Evolutionary conservation across 2,113 vertebrate species (phyloP), one percentile per base, ranked within the genome.

Genomic region (Erinaceus europaeus): DNA sequence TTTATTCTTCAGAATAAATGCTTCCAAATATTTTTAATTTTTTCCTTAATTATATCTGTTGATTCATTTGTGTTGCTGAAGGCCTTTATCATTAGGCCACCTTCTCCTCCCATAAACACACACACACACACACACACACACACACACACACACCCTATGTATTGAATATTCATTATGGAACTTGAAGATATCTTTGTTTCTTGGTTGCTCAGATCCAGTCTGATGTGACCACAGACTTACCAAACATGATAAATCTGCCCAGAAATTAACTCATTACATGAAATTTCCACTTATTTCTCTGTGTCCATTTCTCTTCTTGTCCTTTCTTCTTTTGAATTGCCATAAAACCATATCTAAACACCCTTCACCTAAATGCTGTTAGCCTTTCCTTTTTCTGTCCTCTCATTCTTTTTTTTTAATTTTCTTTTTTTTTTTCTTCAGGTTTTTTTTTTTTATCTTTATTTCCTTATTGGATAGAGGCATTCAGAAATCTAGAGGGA

Each of bases 281-380:
- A 6, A 32, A 32, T 9, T 8, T 59, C 14, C 12, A 57, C 36
- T 34, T 46, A 13, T 77, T 36, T 34, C 3, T 40, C 6, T 65
- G 13, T 38, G 57, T 73, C 23, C 32, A 3, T 46, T 42, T 25
- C 40, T 72, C 4, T 36, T 36, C 32, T 44, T 89, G 36, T 29
- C 42, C 36, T 29, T 20, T 61, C 11, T 27, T n/a, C 38, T 12
- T 48, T 42, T 36, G 23, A 72, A 25, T 32, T 52, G 7, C 34
- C 32, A 14, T 25, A 18, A 74, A 62, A 21, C 11, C 6, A 10
- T 2, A 73, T 29, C 23, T 13, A 18, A 29, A 7, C 9, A 42
- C 46, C 42, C 5, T 68, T 23, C 1, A 0, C 17, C 23, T 34
- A 20, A 12, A 10, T 2, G 1, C 38, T n/a, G 5, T 46, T 21